Evolutionary conservation across 2,888 invertebrate genomes (phyloP).

Genomic region (Stenolophus ochropezus): DNA sequence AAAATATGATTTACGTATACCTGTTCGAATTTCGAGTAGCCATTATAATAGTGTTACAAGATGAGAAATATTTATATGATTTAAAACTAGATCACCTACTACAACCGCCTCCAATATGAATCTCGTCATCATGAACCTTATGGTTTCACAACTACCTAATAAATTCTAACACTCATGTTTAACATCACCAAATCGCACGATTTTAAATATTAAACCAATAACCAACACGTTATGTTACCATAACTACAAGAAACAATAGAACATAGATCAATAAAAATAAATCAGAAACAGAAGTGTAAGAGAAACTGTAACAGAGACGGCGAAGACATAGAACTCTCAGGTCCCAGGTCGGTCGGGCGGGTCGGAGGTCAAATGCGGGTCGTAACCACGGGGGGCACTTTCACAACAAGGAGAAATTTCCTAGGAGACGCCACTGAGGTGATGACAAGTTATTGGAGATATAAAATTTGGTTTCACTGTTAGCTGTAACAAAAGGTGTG

Average conservation of each 20-base stretch:
- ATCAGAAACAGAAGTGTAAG: slow-evolving; percentile 37
- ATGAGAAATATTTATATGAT: background rate
- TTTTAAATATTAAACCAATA: slow-evolving; percentile 34
- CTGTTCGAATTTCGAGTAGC: too few species aligned
- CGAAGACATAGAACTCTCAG: slow-evolving; percentile 19
- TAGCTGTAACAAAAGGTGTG: background rate
- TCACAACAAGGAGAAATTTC: background rate
- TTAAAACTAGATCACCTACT: background rate
- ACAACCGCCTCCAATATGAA: slow-evolving; percentile 17
- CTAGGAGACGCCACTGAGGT: background rate
- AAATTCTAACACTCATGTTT: slow-evolving; percentile 10
- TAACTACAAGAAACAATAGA: slow-evolving; percentile 19
- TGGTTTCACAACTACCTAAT: background rate
- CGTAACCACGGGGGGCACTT: slow-evolving; percentile 27
- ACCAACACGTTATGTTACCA: slow-evolving; percentile 42
- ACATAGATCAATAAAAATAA: slow-evolving; percentile 46
- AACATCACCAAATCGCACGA: slow-evolving; percentile 27
- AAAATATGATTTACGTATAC: background rate
- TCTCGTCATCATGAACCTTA: slow-evolving; percentile 5
- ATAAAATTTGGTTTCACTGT: background rate
- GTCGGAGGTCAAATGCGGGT: slow-evolving; percentile 22
- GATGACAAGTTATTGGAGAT: background rate
- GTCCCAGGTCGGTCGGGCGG: slow-evolving; percentile 6
- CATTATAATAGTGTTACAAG: background rate
- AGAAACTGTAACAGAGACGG: slow-evolving; percentile 36